These are phyloP conservation scores for Hypothenemus hampei DNA, from an alignment of 1,140 invertebrate genomes.

Conservation along the genomic window DNA sequence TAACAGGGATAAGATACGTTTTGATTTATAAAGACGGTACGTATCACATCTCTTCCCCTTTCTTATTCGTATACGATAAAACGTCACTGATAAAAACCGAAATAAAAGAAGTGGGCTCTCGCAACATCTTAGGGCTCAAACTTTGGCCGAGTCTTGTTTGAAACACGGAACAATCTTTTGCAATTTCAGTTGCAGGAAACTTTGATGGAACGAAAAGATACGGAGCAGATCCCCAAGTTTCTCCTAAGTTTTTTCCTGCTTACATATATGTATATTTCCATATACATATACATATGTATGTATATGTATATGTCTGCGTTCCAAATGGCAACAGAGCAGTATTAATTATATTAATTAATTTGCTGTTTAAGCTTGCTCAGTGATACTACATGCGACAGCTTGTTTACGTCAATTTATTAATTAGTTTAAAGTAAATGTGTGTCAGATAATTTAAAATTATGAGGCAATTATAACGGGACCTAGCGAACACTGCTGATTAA, in stretches of 20 bases:
- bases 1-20: neutral
- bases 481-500: no score
- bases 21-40: neutral
- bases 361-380: neutral
- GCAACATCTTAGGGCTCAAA: conserved; percentile 1
- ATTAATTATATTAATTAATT: neutral
- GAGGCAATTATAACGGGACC: no score
- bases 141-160: conserved; percentile 19
- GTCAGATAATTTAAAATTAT: no score
- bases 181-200: conserved; percentile 22
- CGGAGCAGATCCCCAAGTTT: conserved; percentile 2
- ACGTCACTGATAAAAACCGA: conserved; percentile 27
- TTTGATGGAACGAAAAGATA: conserved; percentile 16
- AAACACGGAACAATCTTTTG: conserved; percentile 30
- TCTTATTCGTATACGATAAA: conserved; percentile 6
- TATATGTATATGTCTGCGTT: neutral
- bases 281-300: neutral
- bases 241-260: neutral
- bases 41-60: neutral
- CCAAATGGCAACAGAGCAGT: neutral
- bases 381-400: neutral
- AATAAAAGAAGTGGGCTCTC: conserved; percentile 19
- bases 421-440: neutral
- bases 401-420: neutral
- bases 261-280: no score